phyloP scores from a whole-genome alignment of 2,797 vertebrate genomes.

The Capromys pilorides region DNA sequence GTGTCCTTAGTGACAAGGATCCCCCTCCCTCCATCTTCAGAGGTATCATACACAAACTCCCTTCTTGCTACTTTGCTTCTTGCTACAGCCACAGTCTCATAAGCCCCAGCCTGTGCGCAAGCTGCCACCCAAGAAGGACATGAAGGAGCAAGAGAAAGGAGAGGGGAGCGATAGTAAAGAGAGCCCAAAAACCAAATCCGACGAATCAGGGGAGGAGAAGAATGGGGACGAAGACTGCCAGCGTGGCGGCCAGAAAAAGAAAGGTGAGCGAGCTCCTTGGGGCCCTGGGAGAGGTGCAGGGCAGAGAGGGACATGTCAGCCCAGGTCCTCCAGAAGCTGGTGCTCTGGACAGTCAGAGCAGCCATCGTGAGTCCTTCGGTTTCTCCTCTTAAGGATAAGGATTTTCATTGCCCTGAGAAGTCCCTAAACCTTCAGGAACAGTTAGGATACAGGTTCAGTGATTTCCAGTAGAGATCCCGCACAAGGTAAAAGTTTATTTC shows the following conservation, averaged over 20 bases:
- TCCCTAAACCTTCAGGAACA: background rate
- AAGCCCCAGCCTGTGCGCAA: constrained; percentile 90
- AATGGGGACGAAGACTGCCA: constrained; percentile 95
- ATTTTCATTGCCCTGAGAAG: background rate
- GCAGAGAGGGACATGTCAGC: background rate
- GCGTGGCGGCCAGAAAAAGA: constrained; percentile 94
- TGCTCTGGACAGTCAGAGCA: background rate
- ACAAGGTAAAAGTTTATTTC: background rate
- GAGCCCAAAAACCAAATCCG: constrained; percentile 95
- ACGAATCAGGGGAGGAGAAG: constrained; percentile 98
- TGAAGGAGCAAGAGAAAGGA: constrained; percentile 93
- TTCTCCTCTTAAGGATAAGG: constrained; percentile 9
- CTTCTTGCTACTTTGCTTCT: constrained; percentile 32
- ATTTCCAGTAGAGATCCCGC: background rate
- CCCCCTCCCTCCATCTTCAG: background rate
- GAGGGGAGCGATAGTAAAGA: constrained; percentile 97
- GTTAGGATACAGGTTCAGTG: background rate
- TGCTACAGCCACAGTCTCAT: constrained; percentile 81
- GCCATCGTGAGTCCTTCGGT: background rate
- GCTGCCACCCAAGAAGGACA: constrained; percentile 90
- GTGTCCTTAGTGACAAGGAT: background rate
- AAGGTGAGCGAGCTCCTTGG: constrained; percentile 88
- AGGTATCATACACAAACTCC: background rate
- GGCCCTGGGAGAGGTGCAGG: background rate
- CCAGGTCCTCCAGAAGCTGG: background rate